Base-by-base conservation (phyloP, 1,140 invertebrate genomes). In the Orussus abietinus region DNA sequence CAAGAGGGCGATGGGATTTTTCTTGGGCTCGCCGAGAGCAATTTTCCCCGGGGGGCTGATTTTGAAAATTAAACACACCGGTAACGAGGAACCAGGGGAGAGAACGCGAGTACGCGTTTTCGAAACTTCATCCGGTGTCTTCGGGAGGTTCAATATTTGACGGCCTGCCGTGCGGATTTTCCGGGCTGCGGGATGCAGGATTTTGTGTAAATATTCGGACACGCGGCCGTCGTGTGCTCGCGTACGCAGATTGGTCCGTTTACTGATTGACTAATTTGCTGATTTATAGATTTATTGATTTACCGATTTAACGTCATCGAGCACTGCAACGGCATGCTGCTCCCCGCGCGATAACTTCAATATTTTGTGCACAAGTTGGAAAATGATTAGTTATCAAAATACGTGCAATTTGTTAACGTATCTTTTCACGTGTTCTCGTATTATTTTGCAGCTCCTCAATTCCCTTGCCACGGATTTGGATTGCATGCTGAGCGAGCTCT, bases 391-490 rank as follows among this genome's bases (percentile, higher is more conserved):
- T 7, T 7, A 25, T n/a, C 6, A 25, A 25, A 25, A 25, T 25
- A 25, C 22, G n/a, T 25, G n/a, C 6, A 25, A 25, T 7, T 7
- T 25, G 22, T 7, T 25, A 25, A 25, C n/a, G 6, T 25, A 7
- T 7, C n/a, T 7, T 25, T 25, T 25, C 22, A 25, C 22, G 22
- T 25, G n/a, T 25, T 7, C n/a, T 25, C 6, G 6, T 25, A 25
- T 41, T 49, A 47, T 52, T 67, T 77, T 74, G 37, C 76, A 86
- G 83, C 74, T 86, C 66, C 77, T 86, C 58, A 84, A 79, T 72
- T 83, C 81, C 36, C 73, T 85, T 43, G 83, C 83, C 22, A 79
- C 74, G 56, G 83, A 86, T 75, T 72, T 86, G 60, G 83, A 86
- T 59, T 80, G 80, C 42, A 81, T 86, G 77, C 76, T 85, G 62